Evolutionary conservation across 2,888 invertebrate genomes (phyloP).

Genomic region (Oscheius sp.): DNA sequence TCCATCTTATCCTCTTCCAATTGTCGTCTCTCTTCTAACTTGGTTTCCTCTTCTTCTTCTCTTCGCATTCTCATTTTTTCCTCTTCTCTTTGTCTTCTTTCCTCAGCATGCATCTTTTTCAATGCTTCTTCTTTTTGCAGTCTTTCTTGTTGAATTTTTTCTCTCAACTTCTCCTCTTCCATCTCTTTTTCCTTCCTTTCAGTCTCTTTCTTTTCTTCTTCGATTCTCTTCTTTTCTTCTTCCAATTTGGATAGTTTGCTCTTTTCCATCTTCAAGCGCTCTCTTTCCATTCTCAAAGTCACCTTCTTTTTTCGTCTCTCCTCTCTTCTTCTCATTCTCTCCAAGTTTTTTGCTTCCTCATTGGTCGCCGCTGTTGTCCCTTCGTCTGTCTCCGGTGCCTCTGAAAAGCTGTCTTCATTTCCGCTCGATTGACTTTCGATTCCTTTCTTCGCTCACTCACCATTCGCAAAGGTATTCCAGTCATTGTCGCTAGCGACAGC

Average conservation of each 20-base stretch:
- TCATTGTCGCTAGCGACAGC: neutral
- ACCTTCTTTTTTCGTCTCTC: constrained; percentile 11
- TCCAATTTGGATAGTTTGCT: neutral
- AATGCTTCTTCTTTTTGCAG: neutral
- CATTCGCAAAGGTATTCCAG: constrained; percentile 11
- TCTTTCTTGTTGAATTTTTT: neutral
- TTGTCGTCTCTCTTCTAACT: neutral
- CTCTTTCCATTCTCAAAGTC: neutral
- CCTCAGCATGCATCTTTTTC: neutral
- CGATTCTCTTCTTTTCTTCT: constrained; percentile 10
- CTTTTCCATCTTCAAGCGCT: neutral
- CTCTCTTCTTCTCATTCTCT: too few relatives aligned
- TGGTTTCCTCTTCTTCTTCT: neutral
- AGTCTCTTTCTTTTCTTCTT: constrained; percentile 12
- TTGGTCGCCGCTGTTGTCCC: neutral
- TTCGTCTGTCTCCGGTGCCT: neutral
- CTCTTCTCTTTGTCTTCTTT: neutral
- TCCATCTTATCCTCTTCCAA: constrained; percentile 11
- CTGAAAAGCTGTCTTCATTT: neutral
- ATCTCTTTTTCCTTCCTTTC: neutral
- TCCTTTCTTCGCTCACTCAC: constrained; percentile 1
- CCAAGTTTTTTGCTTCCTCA: neutral
- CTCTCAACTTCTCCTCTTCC: neutral
- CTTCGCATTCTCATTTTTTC: neutral
- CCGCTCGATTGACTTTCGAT: neutral